A percentile compares a stretch with the other conserved stretches of the same genome.
phyloP scores from a whole-genome alignment of 2,113 vertebrate species.

The Calonectris borealis region DNA sequence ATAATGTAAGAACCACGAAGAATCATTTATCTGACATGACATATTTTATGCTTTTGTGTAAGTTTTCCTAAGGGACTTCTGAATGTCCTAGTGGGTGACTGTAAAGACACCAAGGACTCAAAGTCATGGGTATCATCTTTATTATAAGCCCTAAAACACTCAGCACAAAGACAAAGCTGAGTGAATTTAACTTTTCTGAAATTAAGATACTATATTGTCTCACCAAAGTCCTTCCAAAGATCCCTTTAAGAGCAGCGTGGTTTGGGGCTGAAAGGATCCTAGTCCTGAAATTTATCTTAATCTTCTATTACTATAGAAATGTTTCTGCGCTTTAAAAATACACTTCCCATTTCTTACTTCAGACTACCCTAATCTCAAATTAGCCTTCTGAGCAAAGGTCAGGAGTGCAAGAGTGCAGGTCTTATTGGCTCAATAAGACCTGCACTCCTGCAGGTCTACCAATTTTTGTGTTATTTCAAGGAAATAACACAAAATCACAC shows the following conservation, averaged over 20 bases:
- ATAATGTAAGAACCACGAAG: slow-evolving; percentile 5
- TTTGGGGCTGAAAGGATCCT: background rate
- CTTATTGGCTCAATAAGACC: slow-evolving; percentile 5
- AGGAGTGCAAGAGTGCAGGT: background rate
- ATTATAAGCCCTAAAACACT: slow-evolving; percentile 30
- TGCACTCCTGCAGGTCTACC: too few species aligned
- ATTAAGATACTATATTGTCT: slow-evolving; percentile 20
- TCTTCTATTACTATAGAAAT: background rate
- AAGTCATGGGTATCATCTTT: slow-evolving; percentile 28
- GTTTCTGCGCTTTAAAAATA: slow-evolving; percentile 21
- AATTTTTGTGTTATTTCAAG: background rate
- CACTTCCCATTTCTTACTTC: background rate
- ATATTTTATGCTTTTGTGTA: slow-evolving; percentile 19
- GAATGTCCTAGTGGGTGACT: slow-evolving; percentile 20
- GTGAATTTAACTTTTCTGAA: slow-evolving; percentile 20
- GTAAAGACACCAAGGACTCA: slow-evolving; percentile 29
- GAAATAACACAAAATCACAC: slow-evolving; percentile 55
- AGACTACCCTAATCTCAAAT: slow-evolving; percentile 33
- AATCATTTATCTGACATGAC: slow-evolving; percentile 26
- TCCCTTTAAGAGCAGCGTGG: background rate
- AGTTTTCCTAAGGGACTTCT: slow-evolving; percentile 53
- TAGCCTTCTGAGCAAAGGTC: slow-evolving; percentile 32
- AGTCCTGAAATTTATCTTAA: background rate
- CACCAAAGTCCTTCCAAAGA: slow-evolving; percentile 1
- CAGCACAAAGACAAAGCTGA: slow-evolving; percentile 31